These are phyloP conservation scores for Megaceryle alcyon DNA, from an alignment of 2,797 vertebrate species.

Conservation along the genomic window DNA sequence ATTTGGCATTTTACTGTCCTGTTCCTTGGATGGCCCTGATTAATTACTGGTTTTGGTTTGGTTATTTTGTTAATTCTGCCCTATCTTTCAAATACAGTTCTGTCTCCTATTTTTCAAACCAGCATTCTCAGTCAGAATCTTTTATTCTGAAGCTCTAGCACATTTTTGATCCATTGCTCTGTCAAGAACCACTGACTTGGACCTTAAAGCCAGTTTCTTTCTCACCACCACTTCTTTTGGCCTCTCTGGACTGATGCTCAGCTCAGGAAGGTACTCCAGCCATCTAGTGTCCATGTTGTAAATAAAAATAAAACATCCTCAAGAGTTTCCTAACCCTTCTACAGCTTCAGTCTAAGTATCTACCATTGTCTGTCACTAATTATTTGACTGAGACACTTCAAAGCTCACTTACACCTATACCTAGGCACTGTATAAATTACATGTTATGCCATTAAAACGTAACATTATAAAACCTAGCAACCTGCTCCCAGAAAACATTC, in stretches of 20 bases:
- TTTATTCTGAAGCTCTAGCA: not conserved
- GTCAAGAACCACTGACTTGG: not conserved
- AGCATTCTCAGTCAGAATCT: not conserved
- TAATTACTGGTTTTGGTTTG: fast-evolving
- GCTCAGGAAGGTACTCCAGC: not conserved
- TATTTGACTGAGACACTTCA: not conserved
- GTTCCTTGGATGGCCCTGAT: not conserved
- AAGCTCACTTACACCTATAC: not conserved
- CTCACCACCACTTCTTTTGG: not conserved
- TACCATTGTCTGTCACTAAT: not conserved
- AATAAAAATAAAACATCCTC: not conserved
- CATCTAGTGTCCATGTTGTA: not conserved
- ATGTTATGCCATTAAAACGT: not conserved
- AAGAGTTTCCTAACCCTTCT: not conserved
- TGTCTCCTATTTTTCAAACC: not conserved
- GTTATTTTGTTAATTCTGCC: not conserved
- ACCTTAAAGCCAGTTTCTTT: not conserved
- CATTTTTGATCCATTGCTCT: not conserved
- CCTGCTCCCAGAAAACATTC: not conserved
- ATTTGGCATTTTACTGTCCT: not conserved
- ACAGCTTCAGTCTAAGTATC: not conserved
- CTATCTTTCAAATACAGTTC: not conserved
- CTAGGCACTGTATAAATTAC: not conserved
- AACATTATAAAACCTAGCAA: not conserved
- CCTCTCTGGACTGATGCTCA: not conserved